A percentile compares a stretch with the other conserved stretches of the same genome.
phyloP scores from a whole-genome alignment of 2,888 invertebrate species.

The Lochmaea capreae region DNA sequence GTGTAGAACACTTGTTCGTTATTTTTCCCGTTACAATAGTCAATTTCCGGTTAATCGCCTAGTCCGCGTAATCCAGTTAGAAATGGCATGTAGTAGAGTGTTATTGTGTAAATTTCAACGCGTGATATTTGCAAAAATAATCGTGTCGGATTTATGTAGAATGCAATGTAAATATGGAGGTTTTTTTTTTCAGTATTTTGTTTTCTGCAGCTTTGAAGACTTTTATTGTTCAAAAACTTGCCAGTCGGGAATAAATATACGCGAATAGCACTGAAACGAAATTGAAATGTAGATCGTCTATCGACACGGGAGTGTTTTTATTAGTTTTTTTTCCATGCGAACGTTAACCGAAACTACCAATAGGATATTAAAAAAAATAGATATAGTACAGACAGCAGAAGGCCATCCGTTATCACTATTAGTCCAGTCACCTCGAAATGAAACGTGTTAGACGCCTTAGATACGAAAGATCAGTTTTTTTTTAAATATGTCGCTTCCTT shows the following conservation, averaged over 20 bases:
- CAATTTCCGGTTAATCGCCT: slow-evolving; percentile 61
- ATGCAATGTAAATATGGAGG: slow-evolving; percentile 32
- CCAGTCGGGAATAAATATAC: not conserved
- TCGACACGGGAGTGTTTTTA: slow-evolving; percentile 11
- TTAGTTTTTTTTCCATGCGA: slow-evolving; percentile 9
- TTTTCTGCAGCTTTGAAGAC: slow-evolving; percentile 20
- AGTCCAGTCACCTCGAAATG: too few species aligned
- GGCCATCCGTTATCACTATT: too few species aligned
- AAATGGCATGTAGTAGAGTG: slow-evolving; percentile 49
- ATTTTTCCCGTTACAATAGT: slow-evolving; percentile 60
- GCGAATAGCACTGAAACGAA: slow-evolving; percentile 8
- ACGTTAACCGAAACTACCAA: slow-evolving; percentile 7
- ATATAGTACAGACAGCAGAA: too few species aligned
- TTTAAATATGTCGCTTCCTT: too few species aligned
- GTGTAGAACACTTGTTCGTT: slow-evolving; percentile 38
- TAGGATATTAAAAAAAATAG: slow-evolving; percentile 7
- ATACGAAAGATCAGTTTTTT: too few species aligned
- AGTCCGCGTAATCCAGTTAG: slow-evolving; percentile 59
- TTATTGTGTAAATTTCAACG: slow-evolving; percentile 59
- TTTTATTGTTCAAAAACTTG: slow-evolving; percentile 24
- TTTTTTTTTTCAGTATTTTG: slow-evolving; percentile 14
- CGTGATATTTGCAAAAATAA: slow-evolving; percentile 45
- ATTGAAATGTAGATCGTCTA: slow-evolving; percentile 24
- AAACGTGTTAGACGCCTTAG: too few species aligned
- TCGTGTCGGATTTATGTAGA: slow-evolving; percentile 40